Evolutionary conservation across 1,140 invertebrate species (phyloP).

Genomic region (Chironomus striatipennis): DNA sequence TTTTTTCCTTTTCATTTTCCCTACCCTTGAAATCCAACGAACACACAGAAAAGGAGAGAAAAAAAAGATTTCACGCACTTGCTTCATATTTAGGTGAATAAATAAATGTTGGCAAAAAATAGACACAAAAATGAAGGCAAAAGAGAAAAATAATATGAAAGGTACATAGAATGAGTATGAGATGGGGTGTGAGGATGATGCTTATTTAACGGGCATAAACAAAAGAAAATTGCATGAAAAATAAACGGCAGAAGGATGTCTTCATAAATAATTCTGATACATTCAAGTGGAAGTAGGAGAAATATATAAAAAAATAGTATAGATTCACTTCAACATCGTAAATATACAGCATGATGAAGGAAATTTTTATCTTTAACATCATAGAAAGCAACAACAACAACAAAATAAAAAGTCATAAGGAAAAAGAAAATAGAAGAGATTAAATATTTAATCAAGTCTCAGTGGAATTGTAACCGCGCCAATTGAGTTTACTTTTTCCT

Average conservation of each 20-base stretch:
- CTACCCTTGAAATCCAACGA: too few species aligned
- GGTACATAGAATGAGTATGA: background rate
- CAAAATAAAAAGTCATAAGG: background rate
- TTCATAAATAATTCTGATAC: slow-evolving; percentile 22
- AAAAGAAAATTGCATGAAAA: slow-evolving; percentile 19
- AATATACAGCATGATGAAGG: background rate
- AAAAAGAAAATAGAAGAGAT: background rate
- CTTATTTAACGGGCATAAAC: slow-evolving; percentile 6
- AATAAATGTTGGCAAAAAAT: background rate
- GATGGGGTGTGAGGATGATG: background rate
- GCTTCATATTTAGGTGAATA: background rate
- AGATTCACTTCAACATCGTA: background rate
- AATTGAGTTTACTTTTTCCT: background rate
- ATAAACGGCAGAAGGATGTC: slow-evolving; percentile 15
- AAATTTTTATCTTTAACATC: background rate
- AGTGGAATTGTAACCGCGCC: slow-evolving; percentile 17
- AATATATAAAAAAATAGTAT: background rate
- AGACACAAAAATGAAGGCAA: background rate
- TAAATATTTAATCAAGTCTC: slow-evolving; percentile 22
- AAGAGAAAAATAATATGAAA: background rate
- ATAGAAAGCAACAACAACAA: too few species aligned
- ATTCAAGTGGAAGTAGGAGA: background rate
- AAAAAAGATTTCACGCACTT: background rate
- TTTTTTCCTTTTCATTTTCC: too few species aligned
- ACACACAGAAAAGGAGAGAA: background rate